These are phyloP conservation scores for Chrysocyon brachyurus DNA, from an alignment of 2,797 vertebrate species.

Conservation along the genomic window DNA sequence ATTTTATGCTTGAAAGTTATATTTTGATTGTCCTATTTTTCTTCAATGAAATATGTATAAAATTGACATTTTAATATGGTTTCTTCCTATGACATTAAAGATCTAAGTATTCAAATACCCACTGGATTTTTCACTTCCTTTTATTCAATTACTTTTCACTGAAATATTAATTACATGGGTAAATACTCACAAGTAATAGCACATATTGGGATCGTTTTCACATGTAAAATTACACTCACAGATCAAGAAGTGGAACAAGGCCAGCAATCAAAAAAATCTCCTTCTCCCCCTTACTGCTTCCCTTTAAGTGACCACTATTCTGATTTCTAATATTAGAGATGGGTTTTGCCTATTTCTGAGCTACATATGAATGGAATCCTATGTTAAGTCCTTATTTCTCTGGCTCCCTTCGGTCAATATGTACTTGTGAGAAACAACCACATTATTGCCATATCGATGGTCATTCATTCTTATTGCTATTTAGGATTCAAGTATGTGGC, in stretches of 20 bases:
- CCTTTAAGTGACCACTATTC: background rate
- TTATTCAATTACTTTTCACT: background rate
- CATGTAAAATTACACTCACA: background rate
- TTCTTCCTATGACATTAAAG: slow-evolving; percentile 28
- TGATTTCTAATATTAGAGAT: background rate
- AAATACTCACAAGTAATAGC: background rate
- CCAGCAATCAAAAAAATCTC: background rate
- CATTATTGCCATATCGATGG: background rate
- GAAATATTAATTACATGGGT: background rate
- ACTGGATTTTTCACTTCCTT: background rate
- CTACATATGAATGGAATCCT: background rate
- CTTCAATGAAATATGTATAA: slow-evolving; percentile 8
- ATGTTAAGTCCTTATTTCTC: background rate
- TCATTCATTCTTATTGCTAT: background rate
- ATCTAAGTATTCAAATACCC: background rate
- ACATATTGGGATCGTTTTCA: background rate
- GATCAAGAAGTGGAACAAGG: background rate
- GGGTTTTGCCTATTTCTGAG: background rate
- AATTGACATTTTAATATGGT: slow-evolving; percentile 35
- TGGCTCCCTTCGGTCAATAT: background rate
- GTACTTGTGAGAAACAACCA: background rate
- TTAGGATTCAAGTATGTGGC: background rate
- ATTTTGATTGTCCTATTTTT: slow-evolving; percentile 18
- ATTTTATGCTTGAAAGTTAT: slow-evolving; percentile 50
- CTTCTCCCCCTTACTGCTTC: background rate